phyloP scores from a whole-genome alignment of 1,140 invertebrate genomes.

The Meloidogyne hapla region DNA sequence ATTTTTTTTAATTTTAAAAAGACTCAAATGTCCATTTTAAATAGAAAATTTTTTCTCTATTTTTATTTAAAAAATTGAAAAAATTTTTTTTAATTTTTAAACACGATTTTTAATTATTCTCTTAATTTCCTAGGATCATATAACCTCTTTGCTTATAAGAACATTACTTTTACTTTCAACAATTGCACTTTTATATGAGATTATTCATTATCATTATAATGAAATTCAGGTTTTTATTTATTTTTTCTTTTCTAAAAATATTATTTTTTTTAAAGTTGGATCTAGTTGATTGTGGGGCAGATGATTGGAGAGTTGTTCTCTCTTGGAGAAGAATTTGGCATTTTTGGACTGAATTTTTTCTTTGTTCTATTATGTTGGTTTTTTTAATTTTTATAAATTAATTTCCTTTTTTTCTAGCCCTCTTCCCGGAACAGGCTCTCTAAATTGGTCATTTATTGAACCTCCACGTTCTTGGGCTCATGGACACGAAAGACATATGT shows the following conservation, averaged over 20 bases:
- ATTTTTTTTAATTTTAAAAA: background rate
- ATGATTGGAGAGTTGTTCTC: conserved; percentile 60
- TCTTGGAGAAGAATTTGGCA: conserved; percentile 50
- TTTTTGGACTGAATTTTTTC: conserved; percentile 51
- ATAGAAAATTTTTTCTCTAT: background rate
- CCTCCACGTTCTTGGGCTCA: conserved; percentile 28
- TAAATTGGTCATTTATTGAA: conserved; percentile 52
- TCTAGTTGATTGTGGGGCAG: conserved; percentile 61
- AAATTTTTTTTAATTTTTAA: too few species aligned
- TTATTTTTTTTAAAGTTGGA: conserved; percentile 49
- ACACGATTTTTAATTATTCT: background rate
- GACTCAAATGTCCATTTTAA: background rate
- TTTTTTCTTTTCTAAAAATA: background rate
- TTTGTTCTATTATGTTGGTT: conserved; percentile 39
- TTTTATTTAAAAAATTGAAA: background rate
- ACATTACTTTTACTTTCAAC: conserved; percentile 54
- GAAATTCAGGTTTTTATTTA: conserved; percentile 51
- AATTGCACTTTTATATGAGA: conserved; percentile 54
- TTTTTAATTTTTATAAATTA: conserved; percentile 41
- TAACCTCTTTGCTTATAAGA: conserved; percentile 51
- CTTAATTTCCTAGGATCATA: conserved; percentile 29
- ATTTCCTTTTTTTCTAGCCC: conserved; percentile 10
- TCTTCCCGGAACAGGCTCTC: conserved; percentile 23
- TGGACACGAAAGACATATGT: conserved; percentile 28
- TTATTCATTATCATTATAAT: conserved; percentile 58